Evolutionary conservation across 2,888 invertebrate species (phyloP), one percentile per base, ranked within the genome.

Genomic region (Diplazon laetatorius): DNA sequence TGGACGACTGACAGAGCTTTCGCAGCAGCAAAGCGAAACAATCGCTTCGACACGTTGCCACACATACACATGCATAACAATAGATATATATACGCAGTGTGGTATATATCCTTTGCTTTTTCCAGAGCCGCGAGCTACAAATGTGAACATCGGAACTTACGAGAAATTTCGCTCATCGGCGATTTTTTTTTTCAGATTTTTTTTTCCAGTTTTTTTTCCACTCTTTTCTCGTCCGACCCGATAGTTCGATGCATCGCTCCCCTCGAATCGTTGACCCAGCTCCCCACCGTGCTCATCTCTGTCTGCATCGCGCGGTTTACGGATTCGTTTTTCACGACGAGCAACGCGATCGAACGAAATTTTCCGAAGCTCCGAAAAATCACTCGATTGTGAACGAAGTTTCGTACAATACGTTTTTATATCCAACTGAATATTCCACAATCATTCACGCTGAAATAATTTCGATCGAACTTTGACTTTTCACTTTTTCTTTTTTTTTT

Each of bases 381-480:
- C n/a, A n/a, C n/a, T n/a, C n/a, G n/a, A n/a, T n/a, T n/a, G n/a
- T n/a, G n/a, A n/a, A n/a, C n/a, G n/a, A n/a, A n/a, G n/a, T 30
- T 30, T n/a, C 16, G 10, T 18, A 35, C 10, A 25, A 22, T 52
- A 10, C 44, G n/a, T 62, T 52, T n/a, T n/a, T 62, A 44, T 71
- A 63, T 71, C 44, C 30, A 6, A 35, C n/a, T 10, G 10, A 18
- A 62, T 39, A 42, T 52, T 63, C 22, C 62, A 5, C 71, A 18
- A 9, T 30, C 22, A n/a, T n/a, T 10, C 35, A 39, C 42, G 16
- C 9, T 50, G 35, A 62, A 60, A 65, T 35, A 52, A 52, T 66
- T 42, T 52, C 44, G 60, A 62, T 72, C 55, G 72, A 72, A 72
- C 18, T 66, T 55, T 72, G 59, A 60, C 46, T 48, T 39, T 60